phyloP scores from a whole-genome alignment of 1,140 invertebrate genomes.

The Epicauta chinensis region DNA sequence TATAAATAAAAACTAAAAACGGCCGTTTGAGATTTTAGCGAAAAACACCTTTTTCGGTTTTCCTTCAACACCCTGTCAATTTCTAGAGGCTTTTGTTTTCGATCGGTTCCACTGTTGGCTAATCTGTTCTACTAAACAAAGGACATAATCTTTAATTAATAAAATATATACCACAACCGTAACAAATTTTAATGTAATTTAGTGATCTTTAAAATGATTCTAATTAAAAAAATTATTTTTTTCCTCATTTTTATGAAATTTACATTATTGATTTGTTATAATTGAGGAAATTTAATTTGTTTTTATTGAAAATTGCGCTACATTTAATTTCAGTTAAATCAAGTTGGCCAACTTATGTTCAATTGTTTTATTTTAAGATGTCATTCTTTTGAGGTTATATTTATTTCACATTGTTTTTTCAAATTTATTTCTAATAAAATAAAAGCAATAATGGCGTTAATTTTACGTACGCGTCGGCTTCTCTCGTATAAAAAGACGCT shows the following conservation, averaged over 20 bases:
- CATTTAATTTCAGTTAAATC: background rate
- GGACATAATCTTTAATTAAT: background rate
- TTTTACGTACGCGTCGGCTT: conserved; percentile 3
- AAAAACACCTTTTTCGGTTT: conserved; percentile 8
- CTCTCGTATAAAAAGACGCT: background rate
- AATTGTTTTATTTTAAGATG: background rate
- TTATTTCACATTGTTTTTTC: background rate
- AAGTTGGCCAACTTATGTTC: background rate
- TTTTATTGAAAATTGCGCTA: no score
- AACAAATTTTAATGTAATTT: no score
- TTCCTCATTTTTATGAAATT: no score
- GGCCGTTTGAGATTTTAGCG: background rate
- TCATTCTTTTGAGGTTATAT: conserved; percentile 5
- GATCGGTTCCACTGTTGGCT: conserved; percentile 1
- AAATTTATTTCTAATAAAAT: background rate
- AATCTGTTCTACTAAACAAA: background rate
- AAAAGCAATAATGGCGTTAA: conserved; percentile 16
- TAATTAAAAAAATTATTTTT: no score
- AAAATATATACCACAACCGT: no score
- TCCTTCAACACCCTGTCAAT: conserved; percentile 13
- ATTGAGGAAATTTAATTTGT: no score
- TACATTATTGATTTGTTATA: no score
- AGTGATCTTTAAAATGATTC: no score
- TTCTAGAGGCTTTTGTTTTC: conserved; percentile 6
- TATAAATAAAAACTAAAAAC: conserved; percentile 6